Conservation (phyloP, 2,113 vertebrate genomes). For the Hydropotes inermis region DNA sequence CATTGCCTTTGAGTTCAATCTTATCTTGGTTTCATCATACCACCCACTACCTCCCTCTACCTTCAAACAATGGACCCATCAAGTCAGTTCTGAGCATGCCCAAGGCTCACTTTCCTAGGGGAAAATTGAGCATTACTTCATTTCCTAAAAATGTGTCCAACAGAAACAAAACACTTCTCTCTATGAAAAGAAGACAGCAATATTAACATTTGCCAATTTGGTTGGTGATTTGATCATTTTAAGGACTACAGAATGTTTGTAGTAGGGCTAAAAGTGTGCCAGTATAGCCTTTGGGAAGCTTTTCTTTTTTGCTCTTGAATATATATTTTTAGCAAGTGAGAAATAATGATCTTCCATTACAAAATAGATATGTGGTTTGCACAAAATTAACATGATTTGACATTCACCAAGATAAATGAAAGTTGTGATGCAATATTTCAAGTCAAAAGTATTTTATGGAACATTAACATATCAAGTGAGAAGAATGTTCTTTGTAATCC, state of each 20-base stretch:
- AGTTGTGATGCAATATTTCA: conserved; percentile 21
- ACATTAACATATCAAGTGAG: conserved; percentile 43
- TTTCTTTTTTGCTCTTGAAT: not conserved
- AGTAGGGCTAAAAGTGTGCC: not conserved
- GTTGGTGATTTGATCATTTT: conserved; percentile 26
- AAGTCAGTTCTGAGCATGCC: conserved; percentile 21
- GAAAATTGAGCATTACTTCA: conserved; percentile 53
- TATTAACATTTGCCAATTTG: not conserved
- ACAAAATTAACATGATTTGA: conserved; percentile 56
- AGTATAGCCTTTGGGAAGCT: not conserved
- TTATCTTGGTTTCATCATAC: conserved; percentile 62
- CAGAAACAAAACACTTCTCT: conserved; percentile 43
- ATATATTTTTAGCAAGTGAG: conserved; percentile 60
- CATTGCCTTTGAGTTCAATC: conserved; percentile 8
- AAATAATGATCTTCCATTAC: conserved; percentile 52
- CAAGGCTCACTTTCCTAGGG: conserved; percentile 45
- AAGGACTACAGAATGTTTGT: not conserved
- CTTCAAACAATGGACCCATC: conserved; percentile 49
- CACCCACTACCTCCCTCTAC: conserved; percentile 5
- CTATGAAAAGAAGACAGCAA: conserved; percentile 39
- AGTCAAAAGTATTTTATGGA: conserved; percentile 49
- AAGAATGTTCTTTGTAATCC: conserved; percentile 53
- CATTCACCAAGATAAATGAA: conserved; percentile 50
- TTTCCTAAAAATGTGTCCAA: conserved; percentile 65
- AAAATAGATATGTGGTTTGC: conserved; percentile 57